Percentiles rank a stretch among this genome's conserved stretches.
phyloP scores from a whole-genome alignment of 92 coral and sea anemone species.

The Porites rus region DNA sequence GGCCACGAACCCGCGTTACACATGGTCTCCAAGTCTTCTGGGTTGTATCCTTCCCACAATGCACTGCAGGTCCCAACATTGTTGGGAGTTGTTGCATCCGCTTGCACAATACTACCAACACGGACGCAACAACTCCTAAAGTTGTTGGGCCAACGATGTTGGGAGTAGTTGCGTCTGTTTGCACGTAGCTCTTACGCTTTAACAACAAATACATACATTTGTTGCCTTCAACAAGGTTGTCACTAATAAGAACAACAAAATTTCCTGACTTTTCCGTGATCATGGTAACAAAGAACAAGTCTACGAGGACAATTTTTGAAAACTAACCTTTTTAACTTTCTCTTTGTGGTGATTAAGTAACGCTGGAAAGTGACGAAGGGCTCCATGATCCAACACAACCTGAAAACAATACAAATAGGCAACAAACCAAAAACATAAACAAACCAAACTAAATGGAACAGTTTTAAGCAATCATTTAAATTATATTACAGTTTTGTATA shows the following conservation, averaged over 20 bases:
- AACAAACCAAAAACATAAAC: not conserved
- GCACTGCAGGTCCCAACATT: too few species aligned
- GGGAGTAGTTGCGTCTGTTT: too few species aligned
- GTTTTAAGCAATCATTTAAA: too few species aligned
- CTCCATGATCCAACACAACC: slow-evolving; percentile 90
- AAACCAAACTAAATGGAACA: not conserved
- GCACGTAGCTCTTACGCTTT: not conserved
- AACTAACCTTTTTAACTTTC: slow-evolving; percentile 91
- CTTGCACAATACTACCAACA: too few species aligned
- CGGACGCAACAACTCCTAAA: too few species aligned
- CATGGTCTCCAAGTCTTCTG: too few species aligned
- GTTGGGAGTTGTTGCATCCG: too few species aligned
- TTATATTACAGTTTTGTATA: not conserved
- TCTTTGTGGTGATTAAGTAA: slow-evolving; percentile 93
- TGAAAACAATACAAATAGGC: slow-evolving; percentile 16
- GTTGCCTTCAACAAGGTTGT: not conserved
- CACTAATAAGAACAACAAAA: too few species aligned
- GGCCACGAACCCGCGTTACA: too few species aligned
- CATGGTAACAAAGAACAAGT: not conserved
- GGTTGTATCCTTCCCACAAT: too few species aligned
- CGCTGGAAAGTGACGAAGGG: slow-evolving; percentile 86
- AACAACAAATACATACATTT: not conserved
- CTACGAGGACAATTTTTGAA: too few species aligned
- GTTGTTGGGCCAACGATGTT: too few species aligned
- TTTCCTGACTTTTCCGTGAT: not conserved